Percentiles rank a stretch among this genome's conserved stretches.
phyloP scores from a whole-genome alignment of 2,797 vertebrate genomes.

The Melanotaenia pygmaea region DNA sequence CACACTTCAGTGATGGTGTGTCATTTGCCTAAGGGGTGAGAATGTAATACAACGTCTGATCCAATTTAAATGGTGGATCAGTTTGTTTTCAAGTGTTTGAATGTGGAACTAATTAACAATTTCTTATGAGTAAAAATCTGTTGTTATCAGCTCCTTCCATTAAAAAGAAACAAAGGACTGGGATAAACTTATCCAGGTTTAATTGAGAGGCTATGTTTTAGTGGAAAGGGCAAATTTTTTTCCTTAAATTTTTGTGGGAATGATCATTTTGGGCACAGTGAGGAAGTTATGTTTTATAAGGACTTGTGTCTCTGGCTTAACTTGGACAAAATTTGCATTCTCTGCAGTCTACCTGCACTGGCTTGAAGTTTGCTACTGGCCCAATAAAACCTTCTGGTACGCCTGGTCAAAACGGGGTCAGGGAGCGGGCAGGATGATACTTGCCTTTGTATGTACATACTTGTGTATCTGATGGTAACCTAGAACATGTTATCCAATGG shows the following conservation, averaged over 20 bases:
- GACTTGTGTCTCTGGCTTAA: slow-evolving; percentile 31
- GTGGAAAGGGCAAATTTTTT: not conserved
- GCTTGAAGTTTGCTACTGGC: slow-evolving; percentile 16
- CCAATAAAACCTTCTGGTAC: slow-evolving; percentile 45
- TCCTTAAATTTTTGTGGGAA: slow-evolving; percentile 12
- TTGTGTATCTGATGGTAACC: slow-evolving; percentile 56
- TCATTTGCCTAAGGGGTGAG: not conserved
- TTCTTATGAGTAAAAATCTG: not conserved
- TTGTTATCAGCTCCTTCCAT: not conserved
- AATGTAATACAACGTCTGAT: slow-evolving; percentile 13
- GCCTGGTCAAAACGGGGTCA: slow-evolving; percentile 63
- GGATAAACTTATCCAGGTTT: not conserved
- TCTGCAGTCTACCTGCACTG: slow-evolving; percentile 17
- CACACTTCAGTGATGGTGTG: slow-evolving; percentile 17
- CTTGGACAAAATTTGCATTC: slow-evolving; percentile 15
- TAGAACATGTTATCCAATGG: slow-evolving; percentile 64
- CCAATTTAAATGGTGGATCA: slow-evolving; percentile 8
- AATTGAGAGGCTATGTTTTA: not conserved
- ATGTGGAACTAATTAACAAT: not conserved
- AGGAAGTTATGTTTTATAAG: slow-evolving; percentile 46
- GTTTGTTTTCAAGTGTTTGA: not conserved
- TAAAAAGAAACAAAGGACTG: not conserved
- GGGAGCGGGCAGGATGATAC: slow-evolving; percentile 47
- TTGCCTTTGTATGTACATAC: slow-evolving; percentile 33
- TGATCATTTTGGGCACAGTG: slow-evolving; percentile 41